Base-by-base conservation (phyloP, 2,888 invertebrate species). In the Anthophora plumipes region DNA sequence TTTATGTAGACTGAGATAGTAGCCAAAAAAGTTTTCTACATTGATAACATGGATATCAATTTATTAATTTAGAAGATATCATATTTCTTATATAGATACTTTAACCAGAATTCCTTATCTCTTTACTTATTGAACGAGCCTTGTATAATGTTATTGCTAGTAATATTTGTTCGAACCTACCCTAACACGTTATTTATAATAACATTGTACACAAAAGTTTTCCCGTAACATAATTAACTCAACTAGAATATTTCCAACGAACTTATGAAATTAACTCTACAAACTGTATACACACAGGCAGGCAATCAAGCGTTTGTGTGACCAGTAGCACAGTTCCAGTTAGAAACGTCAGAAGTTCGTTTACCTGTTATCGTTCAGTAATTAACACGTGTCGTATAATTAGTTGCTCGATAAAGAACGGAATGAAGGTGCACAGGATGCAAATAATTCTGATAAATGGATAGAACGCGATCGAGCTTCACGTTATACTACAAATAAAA, bases 361-460 rank as follows among this genome's bases (percentile, higher is more conserved):
- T 68, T 8, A 52, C 64, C 50, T 50, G 73, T 50, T 46, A 55
- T 57, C 22, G n/a, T 14, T 37, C 4, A 6, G 17, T 12, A 72
- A 72, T 72, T 72, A 43, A 55, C 73, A n/a, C 12, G 22, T 25
- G 31, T 43, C 20, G 31, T 20, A n/a, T 57, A 73, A 73, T 67
- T 50, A 67, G 22, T 50, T 41, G 25, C 1, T 5, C 48, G 1
- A 41, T 39, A 39, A n/a, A 41, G 20, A 37, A 57, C 8, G n/a
- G 12, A 57, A n/a, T 12, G 12, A 7, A 22, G 25, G 22, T 20
- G 48, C 5, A 20, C 1, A 17, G 14, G 11, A 14, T 37, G 14
- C 12, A 9, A 39, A 43, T 17, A 71, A 22, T 17, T 8, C 2
- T 3, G n/a, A 67, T n/a, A 43, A 55, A 17, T 6, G 9, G n/a